Conservation (phyloP, 1,140 invertebrate genomes). For the Vanessa atalanta region DNA sequence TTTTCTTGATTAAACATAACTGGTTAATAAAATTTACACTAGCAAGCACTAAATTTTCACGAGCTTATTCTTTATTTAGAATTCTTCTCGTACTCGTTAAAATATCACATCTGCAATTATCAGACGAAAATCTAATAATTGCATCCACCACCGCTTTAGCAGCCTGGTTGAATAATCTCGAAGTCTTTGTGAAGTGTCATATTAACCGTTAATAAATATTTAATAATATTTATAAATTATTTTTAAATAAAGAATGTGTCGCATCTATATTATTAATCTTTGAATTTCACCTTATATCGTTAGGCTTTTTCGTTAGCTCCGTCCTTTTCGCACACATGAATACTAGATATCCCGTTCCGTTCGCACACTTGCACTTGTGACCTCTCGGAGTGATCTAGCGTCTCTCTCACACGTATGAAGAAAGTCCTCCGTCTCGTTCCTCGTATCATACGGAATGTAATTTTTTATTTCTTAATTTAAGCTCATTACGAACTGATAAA, state of each 20-base stretch:
- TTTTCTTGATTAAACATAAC: too few species aligned
- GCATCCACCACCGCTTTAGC: too few species aligned
- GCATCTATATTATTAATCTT: slow-evolving; percentile 42
- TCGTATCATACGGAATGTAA: slow-evolving; percentile 13
- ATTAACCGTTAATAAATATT: too few species aligned
- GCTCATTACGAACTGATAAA: slow-evolving; percentile 33
- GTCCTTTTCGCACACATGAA: slow-evolving; percentile 27
- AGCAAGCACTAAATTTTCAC: too few species aligned
- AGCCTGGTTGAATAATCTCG: too few species aligned
- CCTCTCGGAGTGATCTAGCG: slow-evolving; percentile 16
- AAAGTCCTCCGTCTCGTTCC: slow-evolving; percentile 15
- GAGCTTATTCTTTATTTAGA: too few species aligned
- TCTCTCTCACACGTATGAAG: slow-evolving; percentile 26
- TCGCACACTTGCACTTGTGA: slow-evolving; percentile 44
- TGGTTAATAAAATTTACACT: too few species aligned
- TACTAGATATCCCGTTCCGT: slow-evolving; percentile 34
- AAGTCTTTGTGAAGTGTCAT: too few species aligned
- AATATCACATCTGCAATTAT: too few species aligned
- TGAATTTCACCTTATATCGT: slow-evolving; percentile 49
- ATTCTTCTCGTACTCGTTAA: too few species aligned
- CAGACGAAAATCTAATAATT: too few species aligned
- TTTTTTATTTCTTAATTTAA: slow-evolving; percentile 42
- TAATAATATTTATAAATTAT: neutral
- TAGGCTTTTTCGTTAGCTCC: slow-evolving; percentile 39
- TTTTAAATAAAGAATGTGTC: neutral